Base-by-base conservation (phyloP, 2,797 vertebrate species). In the Chelmon rostratus region DNA sequence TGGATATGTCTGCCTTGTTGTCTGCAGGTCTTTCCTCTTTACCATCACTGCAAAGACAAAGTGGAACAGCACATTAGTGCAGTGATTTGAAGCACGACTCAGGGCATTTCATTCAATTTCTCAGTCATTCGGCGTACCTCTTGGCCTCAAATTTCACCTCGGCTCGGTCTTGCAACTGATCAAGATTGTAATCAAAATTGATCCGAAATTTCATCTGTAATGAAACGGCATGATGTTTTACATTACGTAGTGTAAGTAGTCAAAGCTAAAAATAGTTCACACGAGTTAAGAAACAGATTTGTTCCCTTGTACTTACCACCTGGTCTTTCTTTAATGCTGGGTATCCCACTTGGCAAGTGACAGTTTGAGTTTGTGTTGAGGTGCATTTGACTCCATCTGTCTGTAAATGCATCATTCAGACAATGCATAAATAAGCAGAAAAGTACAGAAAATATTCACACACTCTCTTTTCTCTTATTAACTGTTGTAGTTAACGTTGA, bases 161-260 rank as follows among this genome's bases (percentile, higher is more conserved):
- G 4, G 96, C 95, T 83, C 69, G 73, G 33, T 95, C 96, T 83
- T 95, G 94, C 87, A 96, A 88, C 76, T 95, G 92, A 70, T 96
- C 93, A 63, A 96, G 79, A 89, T 96, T 97, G 90, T 97, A 97
- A 85, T 98, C 96, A 75, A 98, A 98, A 81, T 94, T 96, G 62
- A 98, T 92, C 52, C 85, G 86, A 88, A 98, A 98, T 67, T 89
- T 95, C 33, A 97, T 92, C 97, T 98, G 52, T 11, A 82, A 83
- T n/a, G 38, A 89, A 53, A 82, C 1, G 37, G 66, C 0, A 65
- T 0, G 18, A 52, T 12, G 8, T 35, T 61, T 63, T 53, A 16
- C 8, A 42, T 76, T 35, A 25, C 2, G 25, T 46, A 4, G 3
- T 31, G 35, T 35, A 31, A 59, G 7, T 4, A 13, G 6, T 16